Conservation (phyloP, 2,797 vertebrate genomes). For the Helostoma temminkii region DNA sequence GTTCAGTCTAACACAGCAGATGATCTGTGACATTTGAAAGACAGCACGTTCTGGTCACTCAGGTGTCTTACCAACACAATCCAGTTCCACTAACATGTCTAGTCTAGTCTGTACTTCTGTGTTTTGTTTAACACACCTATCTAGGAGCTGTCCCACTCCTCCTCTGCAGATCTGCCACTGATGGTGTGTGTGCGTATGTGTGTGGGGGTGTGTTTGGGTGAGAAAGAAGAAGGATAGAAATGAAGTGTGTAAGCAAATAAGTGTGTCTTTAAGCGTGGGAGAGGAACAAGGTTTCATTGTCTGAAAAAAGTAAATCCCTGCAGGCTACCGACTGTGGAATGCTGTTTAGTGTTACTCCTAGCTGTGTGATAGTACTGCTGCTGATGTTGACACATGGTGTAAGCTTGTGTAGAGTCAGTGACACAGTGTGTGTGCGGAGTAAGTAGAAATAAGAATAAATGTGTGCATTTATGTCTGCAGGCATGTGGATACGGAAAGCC, state of each 20-base stretch:
- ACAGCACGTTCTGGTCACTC: background rate
- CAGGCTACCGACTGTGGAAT: slow-evolving; percentile 64
- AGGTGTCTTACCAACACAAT: background rate
- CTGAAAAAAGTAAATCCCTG: slow-evolving; percentile 51
- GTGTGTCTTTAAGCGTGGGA: slow-evolving; percentile 3
- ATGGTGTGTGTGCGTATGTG: slow-evolving; percentile 9
- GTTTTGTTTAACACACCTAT: background rate
- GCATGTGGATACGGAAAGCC: too few species aligned
- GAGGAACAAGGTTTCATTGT: slow-evolving; percentile 69
- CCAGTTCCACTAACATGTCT: background rate
- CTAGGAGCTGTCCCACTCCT: too few species aligned
- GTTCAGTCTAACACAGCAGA: background rate
- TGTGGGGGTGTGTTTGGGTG: slow-evolving; percentile 4
- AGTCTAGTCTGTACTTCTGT: slow-evolving; percentile 3
- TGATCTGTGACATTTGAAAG: too few species aligned
- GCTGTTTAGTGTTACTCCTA: slow-evolving; percentile 49
- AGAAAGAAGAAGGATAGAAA: background rate
- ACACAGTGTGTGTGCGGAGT: background rate
- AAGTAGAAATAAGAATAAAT: background rate
- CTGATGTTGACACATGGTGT: slow-evolving; percentile 14
- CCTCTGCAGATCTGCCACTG: background rate
- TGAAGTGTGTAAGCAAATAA: slow-evolving; percentile 1
- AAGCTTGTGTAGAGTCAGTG: background rate
- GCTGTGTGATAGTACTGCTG: slow-evolving; percentile 31
- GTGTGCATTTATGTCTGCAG: background rate